Percentiles rank a stretch among this genome's conserved stretches.
Conservation (phyloP, 1,140 invertebrate species). For the Lucilia sericata region DNA sequence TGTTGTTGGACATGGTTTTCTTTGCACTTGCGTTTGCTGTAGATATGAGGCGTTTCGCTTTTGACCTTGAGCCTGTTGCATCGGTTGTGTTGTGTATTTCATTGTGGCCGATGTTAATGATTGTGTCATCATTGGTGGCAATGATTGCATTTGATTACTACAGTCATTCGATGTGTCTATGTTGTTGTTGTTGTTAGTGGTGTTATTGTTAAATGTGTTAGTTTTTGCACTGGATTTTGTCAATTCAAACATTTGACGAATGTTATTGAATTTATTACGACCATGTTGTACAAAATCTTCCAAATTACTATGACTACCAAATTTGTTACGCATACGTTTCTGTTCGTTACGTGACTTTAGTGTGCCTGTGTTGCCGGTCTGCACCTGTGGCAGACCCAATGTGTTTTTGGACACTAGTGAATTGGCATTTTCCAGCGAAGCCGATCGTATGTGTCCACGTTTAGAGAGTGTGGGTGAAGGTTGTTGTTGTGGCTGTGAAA, state of each 20-base stretch:
- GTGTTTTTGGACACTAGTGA: slow-evolving; percentile 49
- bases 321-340: slow-evolving; percentile 61
- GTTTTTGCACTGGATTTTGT: slow-evolving; percentile 49
- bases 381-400: slow-evolving; percentile 47
- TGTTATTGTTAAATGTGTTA: too few species aligned
- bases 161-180: not conserved
- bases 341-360: slow-evolving; percentile 66
- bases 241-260: slow-evolving; percentile 65
- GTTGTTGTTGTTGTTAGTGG: not conserved
- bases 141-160: slow-evolving; percentile 31
- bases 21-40: slow-evolving; percentile 38
- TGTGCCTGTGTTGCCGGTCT: slow-evolving; percentile 57
- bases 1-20: not conserved
- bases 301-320: slow-evolving; percentile 64
- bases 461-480: slow-evolving; percentile 50
- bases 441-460: slow-evolving; percentile 64
- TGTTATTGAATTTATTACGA: slow-evolving; percentile 65
- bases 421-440: slow-evolving; percentile 60
- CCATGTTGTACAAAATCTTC: slow-evolving; percentile 49
- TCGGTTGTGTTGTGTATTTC: not conserved
- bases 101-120: slow-evolving; percentile 42
- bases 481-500: not conserved
- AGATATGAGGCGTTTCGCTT: slow-evolving; percentile 6
- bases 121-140: slow-evolving; percentile 52
- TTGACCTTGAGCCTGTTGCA: slow-evolving; percentile 25